Percentiles rank a stretch among this genome's conserved stretches.
phyloP scores from a whole-genome alignment of 2,888 invertebrate genomes.

The Rhyacophila evoluta region DNA sequence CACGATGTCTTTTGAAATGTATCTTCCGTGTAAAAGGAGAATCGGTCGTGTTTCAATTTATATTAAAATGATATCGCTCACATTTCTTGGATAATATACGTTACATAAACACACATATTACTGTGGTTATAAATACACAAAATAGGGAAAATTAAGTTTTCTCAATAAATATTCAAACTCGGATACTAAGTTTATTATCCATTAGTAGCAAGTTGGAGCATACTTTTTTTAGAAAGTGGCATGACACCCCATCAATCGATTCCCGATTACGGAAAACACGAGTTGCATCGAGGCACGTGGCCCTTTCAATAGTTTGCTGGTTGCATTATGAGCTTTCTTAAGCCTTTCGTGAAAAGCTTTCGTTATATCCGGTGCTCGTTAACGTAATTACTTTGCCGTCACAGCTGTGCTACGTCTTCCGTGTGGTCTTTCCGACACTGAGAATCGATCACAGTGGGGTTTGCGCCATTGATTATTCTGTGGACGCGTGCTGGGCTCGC shows the following conservation, averaged over 20 bases:
- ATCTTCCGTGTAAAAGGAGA: no score
- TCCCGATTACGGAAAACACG: neutral
- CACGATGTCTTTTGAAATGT: no score
- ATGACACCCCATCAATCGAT: neutral
- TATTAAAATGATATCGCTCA: no score
- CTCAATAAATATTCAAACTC: no score
- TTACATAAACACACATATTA: no score
- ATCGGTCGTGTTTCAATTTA: no score
- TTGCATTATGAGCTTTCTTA: neutral
- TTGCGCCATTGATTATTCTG: neutral
- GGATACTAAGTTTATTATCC: no score
- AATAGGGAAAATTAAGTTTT: no score
- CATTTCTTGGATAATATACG: no score
- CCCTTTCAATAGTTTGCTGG: neutral
- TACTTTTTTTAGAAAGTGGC: neutral
- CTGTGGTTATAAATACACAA: no score
- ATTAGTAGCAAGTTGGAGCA: no score
- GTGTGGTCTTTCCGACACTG: neutral
- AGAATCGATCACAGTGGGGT: neutral
- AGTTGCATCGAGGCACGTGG: slow-evolving; percentile 5
- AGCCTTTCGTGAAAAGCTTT: neutral
- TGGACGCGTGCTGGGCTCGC: neutral
- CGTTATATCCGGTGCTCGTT: neutral
- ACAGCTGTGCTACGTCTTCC: neutral
- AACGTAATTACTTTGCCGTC: neutral